Base-by-base conservation (phyloP, 1,140 invertebrate species). In the Camponotus pennsylvanicus region DNA sequence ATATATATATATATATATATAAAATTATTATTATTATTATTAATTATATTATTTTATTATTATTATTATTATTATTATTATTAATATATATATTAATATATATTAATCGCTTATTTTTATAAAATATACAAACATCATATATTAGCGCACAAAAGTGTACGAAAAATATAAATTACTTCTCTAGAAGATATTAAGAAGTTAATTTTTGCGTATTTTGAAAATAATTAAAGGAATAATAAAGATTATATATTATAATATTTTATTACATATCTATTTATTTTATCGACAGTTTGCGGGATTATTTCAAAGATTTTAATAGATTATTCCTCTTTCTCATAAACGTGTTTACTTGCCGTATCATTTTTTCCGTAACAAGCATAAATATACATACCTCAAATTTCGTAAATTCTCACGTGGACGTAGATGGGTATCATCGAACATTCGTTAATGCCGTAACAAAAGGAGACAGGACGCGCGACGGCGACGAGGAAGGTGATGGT, bases 361-460 rank as follows among this genome's bases (percentile, higher is more conserved):
- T 70, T 80, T 42, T 49, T 70, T 9, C 15, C 59, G 13, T 45
- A 64, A 45, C 27, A 3, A 78, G 18, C 71, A 66, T 9, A 40
- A 64, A 64, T 40, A 2, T 76, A 34, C 8, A 15, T 70, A 57
- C 8, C 15, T 40, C 13, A 32, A 61, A 61, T 82, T 82, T 73
- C n/a, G 13, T 45, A 0, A 37, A 83, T 18, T 37, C 52, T 71
- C 55, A 82, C 66, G 27, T 42, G 79, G 37, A 42, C 27, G 13
- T 73, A 61, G 55, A 83, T 49, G 45, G 9, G 40, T 45, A 73
- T 83, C 57, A 15, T 45, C 75, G 55, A 71, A 70, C 37, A 52
- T 86, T 87, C 59, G 86, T 87, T 86, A 87, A 70, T 71, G 63
- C 70, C 55, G 11, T 21, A 61, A 87, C 77, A 84, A 89, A 85